Evolutionary conservation across 2,113 vertebrate genomes (phyloP).

Genomic region (Suncus etruscus): DNA sequence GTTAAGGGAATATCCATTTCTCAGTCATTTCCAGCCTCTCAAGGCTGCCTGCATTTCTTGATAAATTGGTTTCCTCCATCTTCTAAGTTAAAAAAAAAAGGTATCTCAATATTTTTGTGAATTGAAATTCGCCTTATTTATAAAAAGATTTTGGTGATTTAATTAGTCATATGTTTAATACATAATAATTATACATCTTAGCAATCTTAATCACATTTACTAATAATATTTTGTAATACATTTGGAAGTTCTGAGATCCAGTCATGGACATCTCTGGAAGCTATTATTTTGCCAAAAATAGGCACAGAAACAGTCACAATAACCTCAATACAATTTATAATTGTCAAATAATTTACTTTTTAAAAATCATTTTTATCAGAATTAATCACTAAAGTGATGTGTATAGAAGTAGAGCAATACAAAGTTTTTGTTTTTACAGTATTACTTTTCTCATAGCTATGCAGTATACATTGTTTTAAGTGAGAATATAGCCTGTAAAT

Average conservation of each 20-base stretch:
- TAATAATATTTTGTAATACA: background rate
- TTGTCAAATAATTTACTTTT: background rate
- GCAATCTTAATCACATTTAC: background rate
- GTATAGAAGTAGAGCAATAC: background rate
- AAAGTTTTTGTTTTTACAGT: background rate
- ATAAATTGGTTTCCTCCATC: background rate
- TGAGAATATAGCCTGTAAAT: background rate
- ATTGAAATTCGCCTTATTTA: background rate
- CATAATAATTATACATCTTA: background rate
- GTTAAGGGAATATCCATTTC: background rate
- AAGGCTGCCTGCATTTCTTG: background rate
- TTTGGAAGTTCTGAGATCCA: background rate
- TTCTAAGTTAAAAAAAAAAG: background rate
- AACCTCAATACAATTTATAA: background rate
- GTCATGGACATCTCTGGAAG: no score
- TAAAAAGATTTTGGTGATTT: background rate
- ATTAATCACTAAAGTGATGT: background rate
- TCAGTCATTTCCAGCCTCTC: background rate
- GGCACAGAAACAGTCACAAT: no score
- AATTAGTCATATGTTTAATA: background rate
- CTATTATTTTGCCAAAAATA: background rate
- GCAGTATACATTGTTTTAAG: background rate
- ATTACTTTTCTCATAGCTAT: background rate
- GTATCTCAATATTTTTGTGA: background rate
- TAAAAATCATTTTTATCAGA: background rate